Percentiles rank a stretch among this genome's conserved stretches.
These are phyloP conservation scores for Acrocephalus kingi DNA, from an alignment of 2,113 vertebrate genomes.

Conservation along the genomic window DNA sequence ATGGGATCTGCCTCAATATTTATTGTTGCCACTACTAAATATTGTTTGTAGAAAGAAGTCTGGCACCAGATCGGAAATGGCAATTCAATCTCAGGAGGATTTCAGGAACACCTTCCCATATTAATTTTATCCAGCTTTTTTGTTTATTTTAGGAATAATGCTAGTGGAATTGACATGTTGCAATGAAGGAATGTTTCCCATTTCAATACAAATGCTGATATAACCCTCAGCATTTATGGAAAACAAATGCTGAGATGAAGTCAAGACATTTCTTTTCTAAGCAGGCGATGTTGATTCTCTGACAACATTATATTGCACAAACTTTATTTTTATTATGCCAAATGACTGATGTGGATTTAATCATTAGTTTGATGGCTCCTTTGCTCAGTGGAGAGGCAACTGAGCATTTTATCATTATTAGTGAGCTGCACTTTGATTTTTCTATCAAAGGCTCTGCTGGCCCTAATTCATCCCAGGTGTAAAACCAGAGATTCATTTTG, in stretches of 20 bases:
- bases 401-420: conserved; percentile 22
- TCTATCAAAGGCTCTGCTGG: not conserved
- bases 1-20: not conserved
- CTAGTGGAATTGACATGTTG: not conserved
- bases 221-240: not conserved
- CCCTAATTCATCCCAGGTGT: conserved; percentile 10
- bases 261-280: conserved; percentile 50
- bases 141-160: conserved; percentile 5
- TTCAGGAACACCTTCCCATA: not conserved
- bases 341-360: conserved; percentile 49
- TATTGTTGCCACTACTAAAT: not conserved
- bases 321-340: conserved; percentile 15
- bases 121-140: conserved; percentile 19
- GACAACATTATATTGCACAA: not conserved
- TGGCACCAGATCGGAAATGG: not conserved
- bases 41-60: not conserved
- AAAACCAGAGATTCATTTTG: not conserved
- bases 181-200: not conserved
- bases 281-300: conserved; percentile 31
- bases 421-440: conserved; percentile 46
- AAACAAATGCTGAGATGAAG: conserved; percentile 45
- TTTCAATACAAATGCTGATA: not conserved
- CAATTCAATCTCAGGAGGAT: not conserved
- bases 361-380: conserved; percentile 51
- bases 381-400: conserved; percentile 26